Conservation (phyloP, 2,888 invertebrate species). For the Macrosiphum euphorbiae region DNA sequence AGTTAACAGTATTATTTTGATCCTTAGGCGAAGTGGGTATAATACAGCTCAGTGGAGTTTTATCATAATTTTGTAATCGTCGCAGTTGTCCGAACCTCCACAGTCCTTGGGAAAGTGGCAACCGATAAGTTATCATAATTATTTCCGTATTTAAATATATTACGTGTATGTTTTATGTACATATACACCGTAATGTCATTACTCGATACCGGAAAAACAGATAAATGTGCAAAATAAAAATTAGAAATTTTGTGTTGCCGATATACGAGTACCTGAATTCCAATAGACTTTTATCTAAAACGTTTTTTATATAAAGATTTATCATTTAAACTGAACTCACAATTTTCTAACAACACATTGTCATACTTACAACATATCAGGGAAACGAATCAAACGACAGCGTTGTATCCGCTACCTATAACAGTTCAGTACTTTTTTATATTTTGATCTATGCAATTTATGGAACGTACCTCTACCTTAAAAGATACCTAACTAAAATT, state of each 20-base stretch:
- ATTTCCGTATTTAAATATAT: neutral
- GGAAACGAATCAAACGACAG: neutral
- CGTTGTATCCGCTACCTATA: neutral
- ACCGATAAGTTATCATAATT: neutral
- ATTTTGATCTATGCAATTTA: neutral
- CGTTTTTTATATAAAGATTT: neutral
- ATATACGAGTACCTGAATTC: neutral
- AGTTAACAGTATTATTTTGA: neutral
- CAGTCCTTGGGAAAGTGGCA: neutral
- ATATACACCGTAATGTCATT: no score
- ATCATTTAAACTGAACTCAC: neutral
- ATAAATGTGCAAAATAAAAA: neutral
- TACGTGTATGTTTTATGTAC: neutral
- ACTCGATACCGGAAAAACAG: neutral
- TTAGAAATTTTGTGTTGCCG: neutral
- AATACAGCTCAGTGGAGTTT: neutral
- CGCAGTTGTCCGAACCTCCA: neutral
- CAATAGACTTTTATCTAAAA: neutral
- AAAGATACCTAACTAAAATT: neutral
- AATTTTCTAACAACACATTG: neutral
- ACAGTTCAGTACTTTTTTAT: neutral
- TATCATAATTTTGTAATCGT: neutral
- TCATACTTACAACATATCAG: neutral
- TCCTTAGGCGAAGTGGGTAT: neutral
- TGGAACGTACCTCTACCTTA: neutral